Percentiles rank a stretch among this genome's conserved stretches.
Conservation (phyloP, 2,888 invertebrate species). For the Orgyia antiqua region DNA sequence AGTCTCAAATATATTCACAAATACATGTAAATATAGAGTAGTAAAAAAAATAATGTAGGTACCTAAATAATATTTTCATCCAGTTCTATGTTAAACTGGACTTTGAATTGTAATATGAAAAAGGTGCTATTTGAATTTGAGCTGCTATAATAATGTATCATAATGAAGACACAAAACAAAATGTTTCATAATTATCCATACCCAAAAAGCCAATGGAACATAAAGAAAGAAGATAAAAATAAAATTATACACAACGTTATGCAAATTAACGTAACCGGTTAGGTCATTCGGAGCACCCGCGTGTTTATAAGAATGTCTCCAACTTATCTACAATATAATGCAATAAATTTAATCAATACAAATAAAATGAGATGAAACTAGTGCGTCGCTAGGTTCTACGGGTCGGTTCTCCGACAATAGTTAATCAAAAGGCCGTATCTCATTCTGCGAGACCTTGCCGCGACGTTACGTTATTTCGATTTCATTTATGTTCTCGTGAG, state of each 20-base stretch:
- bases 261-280: slow-evolving; percentile 27
- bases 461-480: slow-evolving; percentile 72
- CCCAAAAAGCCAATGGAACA: slow-evolving; percentile 21
- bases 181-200: slow-evolving; percentile 17
- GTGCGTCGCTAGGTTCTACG: slow-evolving; percentile 21
- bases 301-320: slow-evolving; percentile 18
- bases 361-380: slow-evolving; percentile 21
- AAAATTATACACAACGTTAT: slow-evolving; percentile 28
- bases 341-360: slow-evolving; percentile 24
- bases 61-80: too few relatives aligned
- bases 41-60: too few relatives aligned
- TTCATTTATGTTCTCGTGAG: slow-evolving; percentile 75
- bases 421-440: slow-evolving; percentile 75
- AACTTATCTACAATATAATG: slow-evolving; percentile 23
- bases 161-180: slow-evolving; percentile 23
- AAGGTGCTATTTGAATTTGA: too few relatives aligned
- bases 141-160: slow-evolving; percentile 5
- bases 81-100: too few relatives aligned
- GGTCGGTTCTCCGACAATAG: slow-evolving; percentile 59
- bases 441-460: slow-evolving; percentile 61
- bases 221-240: slow-evolving; percentile 17
- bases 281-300: slow-evolving; percentile 22
- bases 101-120: too few relatives aligned
- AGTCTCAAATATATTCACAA: too few relatives aligned
- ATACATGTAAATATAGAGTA: too few relatives aligned